Percentiles rank a stretch among this genome's conserved stretches.
Conservation (phyloP, 1,140 invertebrate species). For the Cheumatopsyche charites region DNA sequence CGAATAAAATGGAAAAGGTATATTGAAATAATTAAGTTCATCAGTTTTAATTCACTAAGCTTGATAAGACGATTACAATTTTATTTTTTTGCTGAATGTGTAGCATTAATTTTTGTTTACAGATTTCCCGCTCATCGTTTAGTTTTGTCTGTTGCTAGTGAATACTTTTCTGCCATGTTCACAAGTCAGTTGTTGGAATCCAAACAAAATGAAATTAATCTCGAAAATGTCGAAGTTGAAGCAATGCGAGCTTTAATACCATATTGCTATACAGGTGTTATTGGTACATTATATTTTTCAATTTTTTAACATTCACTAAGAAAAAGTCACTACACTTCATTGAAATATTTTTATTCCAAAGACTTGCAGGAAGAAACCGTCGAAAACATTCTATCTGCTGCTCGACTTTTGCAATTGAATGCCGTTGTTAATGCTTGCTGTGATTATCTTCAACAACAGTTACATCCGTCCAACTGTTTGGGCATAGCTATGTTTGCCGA, state of each 20-base stretch:
- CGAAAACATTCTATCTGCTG: slow-evolving; percentile 84
- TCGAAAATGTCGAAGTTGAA: slow-evolving; percentile 84
- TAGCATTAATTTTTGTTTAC: slow-evolving; percentile 38
- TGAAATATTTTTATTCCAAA: slow-evolving; percentile 50
- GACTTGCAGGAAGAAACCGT: slow-evolving; percentile 83
- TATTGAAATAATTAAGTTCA: too few relatives aligned
- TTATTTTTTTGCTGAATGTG: too few relatives aligned
- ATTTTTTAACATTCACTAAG: not conserved
- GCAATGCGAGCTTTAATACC: slow-evolving; percentile 81
- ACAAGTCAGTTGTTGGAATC: slow-evolving; percentile 85
- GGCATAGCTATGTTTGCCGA: slow-evolving; percentile 93
- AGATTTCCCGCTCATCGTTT: slow-evolving; percentile 70
- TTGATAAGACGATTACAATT: too few relatives aligned
- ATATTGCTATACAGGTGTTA: slow-evolving; percentile 88
- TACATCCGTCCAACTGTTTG: slow-evolving; percentile 93
- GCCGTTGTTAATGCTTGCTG: slow-evolving; percentile 90
- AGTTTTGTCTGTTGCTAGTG: slow-evolving; percentile 86
- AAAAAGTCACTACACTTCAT: slow-evolving; percentile 12
- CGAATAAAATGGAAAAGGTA: too few relatives aligned
- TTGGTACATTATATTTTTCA: slow-evolving; percentile 52
- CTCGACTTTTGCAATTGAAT: slow-evolving; percentile 85
- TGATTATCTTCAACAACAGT: slow-evolving; percentile 85
- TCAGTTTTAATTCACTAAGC: too few relatives aligned
- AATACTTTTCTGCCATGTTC: slow-evolving; percentile 96
- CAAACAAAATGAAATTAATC: slow-evolving; percentile 80